A percentile compares a stretch with the other conserved stretches of the same genome.
Evolutionary conservation across 2,888 invertebrate genomes (phyloP).

Genomic region (Tenthredo scrophulariae): DNA sequence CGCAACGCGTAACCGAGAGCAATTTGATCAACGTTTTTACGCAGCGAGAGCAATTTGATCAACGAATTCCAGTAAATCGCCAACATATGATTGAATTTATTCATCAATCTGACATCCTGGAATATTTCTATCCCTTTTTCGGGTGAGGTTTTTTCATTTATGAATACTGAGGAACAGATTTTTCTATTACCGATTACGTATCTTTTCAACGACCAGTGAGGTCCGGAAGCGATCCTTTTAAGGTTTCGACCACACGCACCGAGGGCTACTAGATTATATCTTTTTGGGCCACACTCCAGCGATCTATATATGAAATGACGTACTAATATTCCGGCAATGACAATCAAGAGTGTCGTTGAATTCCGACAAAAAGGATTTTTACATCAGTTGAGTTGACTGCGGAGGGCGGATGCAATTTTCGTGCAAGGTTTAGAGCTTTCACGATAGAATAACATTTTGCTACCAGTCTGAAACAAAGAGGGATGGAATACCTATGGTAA

Average conservation of each 20-base stretch:
- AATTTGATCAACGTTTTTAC: not conserved
- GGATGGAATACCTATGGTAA: not conserved
- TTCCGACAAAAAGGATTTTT: not conserved
- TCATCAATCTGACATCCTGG: not conserved
- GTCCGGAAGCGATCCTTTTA: not conserved
- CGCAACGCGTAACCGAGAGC: not conserved
- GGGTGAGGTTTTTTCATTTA: no score
- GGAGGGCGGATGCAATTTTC: not conserved
- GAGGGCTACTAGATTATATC: not conserved
- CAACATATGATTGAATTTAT: not conserved
- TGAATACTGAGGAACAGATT: not conserved
- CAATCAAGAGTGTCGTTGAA: not conserved
- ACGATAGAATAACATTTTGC: not conserved
- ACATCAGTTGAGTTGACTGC: no score
- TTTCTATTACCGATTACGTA: not conserved
- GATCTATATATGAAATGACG: not conserved
- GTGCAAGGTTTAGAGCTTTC: not conserved
- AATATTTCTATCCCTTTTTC: not conserved
- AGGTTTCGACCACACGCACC: not conserved
- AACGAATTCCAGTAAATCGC: not conserved
- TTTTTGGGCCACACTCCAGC: not conserved
- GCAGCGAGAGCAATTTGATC: not conserved
- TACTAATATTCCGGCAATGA: not conserved
- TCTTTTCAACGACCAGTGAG: not conserved
- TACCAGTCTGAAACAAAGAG: not conserved